Conservation (phyloP, 2,797 vertebrate genomes). For the Premnoplex brunnescens region DNA sequence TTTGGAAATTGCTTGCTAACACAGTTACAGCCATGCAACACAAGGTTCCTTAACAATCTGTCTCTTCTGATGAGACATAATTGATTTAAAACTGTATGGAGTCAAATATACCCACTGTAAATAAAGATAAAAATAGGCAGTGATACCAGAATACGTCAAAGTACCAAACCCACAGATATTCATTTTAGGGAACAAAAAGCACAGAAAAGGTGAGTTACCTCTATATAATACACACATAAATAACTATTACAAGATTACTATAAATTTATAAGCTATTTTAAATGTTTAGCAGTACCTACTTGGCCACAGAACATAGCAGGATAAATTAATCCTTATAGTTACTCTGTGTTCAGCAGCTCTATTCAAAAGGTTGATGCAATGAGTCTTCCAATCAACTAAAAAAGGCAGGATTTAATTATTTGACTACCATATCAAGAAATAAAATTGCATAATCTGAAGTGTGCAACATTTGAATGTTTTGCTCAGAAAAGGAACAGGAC, state of each 20-base stretch:
- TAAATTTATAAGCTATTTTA: background rate
- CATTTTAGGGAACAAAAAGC: background rate
- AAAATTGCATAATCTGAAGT: background rate
- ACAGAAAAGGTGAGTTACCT: background rate
- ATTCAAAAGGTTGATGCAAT: background rate
- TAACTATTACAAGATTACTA: background rate
- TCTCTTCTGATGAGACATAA: background rate
- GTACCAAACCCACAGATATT: background rate
- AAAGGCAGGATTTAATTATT: background rate
- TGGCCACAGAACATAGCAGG: background rate
- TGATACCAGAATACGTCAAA: background rate
- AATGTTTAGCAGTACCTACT: background rate
- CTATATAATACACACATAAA: background rate
- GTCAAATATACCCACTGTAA: background rate
- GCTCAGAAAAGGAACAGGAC: background rate
- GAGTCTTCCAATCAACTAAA: background rate
- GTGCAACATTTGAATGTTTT: background rate
- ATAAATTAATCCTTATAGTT: background rate
- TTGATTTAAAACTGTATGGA: background rate
- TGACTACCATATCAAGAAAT: background rate
- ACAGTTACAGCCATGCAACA: background rate
- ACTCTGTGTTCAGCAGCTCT: background rate
- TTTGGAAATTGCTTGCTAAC: background rate
- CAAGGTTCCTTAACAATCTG: background rate
- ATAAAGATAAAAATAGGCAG: background rate